phyloP scores from a whole-genome alignment of 2,888 invertebrate species.

The Autographa gamma region DNA sequence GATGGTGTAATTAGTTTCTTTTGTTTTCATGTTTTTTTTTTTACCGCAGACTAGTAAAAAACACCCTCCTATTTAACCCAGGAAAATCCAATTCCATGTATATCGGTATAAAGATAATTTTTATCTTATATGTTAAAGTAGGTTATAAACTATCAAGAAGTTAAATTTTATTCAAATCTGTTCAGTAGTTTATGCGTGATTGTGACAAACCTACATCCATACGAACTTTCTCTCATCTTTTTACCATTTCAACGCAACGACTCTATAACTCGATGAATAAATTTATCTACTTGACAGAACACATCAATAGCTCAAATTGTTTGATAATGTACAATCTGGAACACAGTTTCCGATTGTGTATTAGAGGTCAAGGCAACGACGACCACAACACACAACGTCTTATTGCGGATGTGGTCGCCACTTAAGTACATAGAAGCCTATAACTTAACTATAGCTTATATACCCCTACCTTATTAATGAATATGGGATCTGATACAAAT shows the following conservation, averaged over 20 bases:
- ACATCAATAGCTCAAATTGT: not conserved
- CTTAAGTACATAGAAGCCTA: not conserved
- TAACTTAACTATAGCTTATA: not conserved
- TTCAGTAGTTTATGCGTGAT: too few relatives aligned
- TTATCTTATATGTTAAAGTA: too few relatives aligned
- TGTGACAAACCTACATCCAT: too few relatives aligned
- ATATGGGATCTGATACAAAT: too few relatives aligned
- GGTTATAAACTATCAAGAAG: too few relatives aligned
- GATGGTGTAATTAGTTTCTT: not conserved
- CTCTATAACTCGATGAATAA: not conserved
- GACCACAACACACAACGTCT: slow-evolving; percentile 4
- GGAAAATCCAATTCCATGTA: too few relatives aligned
- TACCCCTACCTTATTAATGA: not conserved
- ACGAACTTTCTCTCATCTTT: too few relatives aligned
- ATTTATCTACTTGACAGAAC: not conserved
- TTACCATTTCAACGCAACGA: too few relatives aligned
- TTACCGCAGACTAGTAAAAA: too few relatives aligned
- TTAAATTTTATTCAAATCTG: too few relatives aligned
- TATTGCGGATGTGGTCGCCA: not conserved
- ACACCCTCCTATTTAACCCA: too few relatives aligned
- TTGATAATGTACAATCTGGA: not conserved
- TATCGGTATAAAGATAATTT: too few relatives aligned
- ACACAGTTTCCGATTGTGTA: slow-evolving; percentile 9
- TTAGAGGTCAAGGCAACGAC: slow-evolving; percentile 8
- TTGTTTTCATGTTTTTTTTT: not conserved